Conservation (phyloP, 1,140 invertebrate species). For the Drosophila ogumai region DNA sequence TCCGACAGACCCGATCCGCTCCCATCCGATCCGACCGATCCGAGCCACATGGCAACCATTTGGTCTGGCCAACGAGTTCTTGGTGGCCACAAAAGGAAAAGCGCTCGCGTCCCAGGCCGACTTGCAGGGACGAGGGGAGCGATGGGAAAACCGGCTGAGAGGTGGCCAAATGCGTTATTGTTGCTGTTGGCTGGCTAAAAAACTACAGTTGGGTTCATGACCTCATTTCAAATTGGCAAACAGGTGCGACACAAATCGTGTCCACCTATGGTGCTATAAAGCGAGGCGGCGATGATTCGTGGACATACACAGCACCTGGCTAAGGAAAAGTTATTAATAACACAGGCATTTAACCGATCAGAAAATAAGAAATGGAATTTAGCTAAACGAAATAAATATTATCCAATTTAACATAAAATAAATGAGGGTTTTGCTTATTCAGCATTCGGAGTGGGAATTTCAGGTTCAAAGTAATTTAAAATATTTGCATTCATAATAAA, state of each 20-base stretch:
- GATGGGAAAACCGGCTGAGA: constrained; percentile 65
- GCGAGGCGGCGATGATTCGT: constrained; percentile 35
- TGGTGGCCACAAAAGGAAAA: constrained; percentile 82
- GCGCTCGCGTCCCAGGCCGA: constrained; percentile 36
- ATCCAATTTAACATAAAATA: no score
- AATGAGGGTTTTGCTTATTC: no score
- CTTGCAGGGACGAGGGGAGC: constrained; percentile 23
- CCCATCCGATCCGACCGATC: constrained; percentile 16
- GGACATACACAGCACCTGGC: constrained; percentile 16
- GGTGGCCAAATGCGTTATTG: constrained; percentile 67
- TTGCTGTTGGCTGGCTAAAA: constrained; percentile 49
- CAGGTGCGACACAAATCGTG: constrained; percentile 74
- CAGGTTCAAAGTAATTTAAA: no score
- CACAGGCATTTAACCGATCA: not conserved
- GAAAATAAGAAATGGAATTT: not conserved
- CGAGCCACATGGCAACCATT: constrained; percentile 52
- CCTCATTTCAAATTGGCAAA: constrained; percentile 80
- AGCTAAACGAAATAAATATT: not conserved
- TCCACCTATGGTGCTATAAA: constrained; percentile 39
- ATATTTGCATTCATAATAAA: no score
- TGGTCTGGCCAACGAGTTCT: constrained; percentile 67
- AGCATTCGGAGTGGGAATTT: no score
- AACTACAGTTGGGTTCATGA: constrained; percentile 81
- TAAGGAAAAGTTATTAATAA: constrained; percentile 25
- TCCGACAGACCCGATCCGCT: constrained; percentile 13